Percentiles rank a stretch among this genome's conserved stretches.
Conservation (phyloP, 2,797 vertebrate species). For the Urophycis tenuis region DNA sequence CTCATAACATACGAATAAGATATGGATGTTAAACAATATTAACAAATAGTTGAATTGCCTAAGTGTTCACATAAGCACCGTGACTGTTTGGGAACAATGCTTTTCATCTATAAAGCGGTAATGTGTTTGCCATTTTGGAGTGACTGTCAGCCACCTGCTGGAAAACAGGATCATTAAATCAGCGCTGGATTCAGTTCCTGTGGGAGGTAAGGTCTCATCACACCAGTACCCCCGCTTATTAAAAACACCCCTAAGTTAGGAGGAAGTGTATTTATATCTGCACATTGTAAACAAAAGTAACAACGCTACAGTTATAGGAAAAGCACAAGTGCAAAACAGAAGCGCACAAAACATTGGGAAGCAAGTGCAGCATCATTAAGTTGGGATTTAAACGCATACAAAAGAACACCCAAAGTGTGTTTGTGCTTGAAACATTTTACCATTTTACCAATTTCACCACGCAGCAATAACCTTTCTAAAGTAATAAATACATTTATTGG, state of each 20-base stretch:
- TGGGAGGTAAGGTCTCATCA: neutral
- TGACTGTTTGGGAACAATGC: neutral
- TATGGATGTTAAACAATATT: too few species aligned
- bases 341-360: neutral
- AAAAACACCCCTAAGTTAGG: neutral
- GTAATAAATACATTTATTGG: neutral
- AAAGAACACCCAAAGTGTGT: neutral
- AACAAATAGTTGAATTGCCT: neutral
- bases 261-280: neutral
- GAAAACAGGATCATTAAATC: slow-evolving; percentile 4
- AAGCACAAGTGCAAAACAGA: neutral
- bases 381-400: neutral
- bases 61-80: neutral
- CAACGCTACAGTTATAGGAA: neutral
- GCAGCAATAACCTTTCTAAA: neutral
- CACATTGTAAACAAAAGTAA: neutral
- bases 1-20: too few species aligned
- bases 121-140: neutral
- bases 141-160: neutral
- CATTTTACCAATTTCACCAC: neutral
- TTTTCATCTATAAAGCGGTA: neutral
- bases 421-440: neutral
- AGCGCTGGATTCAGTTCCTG: neutral
- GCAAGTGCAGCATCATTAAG: neutral
- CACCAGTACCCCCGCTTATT: neutral